Evolutionary conservation across 2,888 invertebrate genomes (phyloP).

Genomic region (Yponomeuta cagnagella): DNA sequence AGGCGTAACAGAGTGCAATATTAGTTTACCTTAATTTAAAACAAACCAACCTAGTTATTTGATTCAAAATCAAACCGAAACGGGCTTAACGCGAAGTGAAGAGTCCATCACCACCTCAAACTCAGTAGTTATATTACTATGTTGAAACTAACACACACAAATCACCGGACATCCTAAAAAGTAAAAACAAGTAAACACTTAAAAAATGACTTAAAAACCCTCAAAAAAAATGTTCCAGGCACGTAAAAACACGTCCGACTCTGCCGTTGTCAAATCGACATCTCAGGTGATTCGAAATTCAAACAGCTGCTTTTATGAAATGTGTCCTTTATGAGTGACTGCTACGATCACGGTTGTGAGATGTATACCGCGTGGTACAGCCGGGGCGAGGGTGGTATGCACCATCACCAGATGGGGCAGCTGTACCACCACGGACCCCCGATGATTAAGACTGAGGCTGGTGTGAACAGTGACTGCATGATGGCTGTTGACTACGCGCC

Average conservation of each 20-base stretch:
- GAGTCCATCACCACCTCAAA: not conserved
- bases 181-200: not conserved
- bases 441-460: constrained; percentile 78
- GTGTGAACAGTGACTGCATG: constrained; percentile 79
- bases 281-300: not conserved
- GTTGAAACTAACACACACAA: not conserved
- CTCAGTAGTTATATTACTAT: not conserved
- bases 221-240: not conserved
- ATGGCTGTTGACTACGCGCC: constrained; percentile 79
- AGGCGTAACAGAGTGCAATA: not conserved
- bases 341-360: constrained; percentile 57
- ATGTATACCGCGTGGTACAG: constrained; percentile 76
- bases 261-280: not conserved
- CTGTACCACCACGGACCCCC: constrained; percentile 74
- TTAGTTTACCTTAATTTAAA: not conserved
- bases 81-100: not conserved
- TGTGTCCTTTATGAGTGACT: constrained; percentile 62
- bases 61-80: not conserved
- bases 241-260: not conserved
- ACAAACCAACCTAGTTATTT: not conserved
- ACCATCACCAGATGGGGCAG: constrained; percentile 73
- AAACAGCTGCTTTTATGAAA: constrained; percentile 25
- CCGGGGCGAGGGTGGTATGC: constrained; percentile 68
- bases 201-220: not conserved
- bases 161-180: not conserved